Evolutionary conservation across 2,113 vertebrate genomes (phyloP).

Genomic region (Leptobrachium ailaonicum): DNA sequence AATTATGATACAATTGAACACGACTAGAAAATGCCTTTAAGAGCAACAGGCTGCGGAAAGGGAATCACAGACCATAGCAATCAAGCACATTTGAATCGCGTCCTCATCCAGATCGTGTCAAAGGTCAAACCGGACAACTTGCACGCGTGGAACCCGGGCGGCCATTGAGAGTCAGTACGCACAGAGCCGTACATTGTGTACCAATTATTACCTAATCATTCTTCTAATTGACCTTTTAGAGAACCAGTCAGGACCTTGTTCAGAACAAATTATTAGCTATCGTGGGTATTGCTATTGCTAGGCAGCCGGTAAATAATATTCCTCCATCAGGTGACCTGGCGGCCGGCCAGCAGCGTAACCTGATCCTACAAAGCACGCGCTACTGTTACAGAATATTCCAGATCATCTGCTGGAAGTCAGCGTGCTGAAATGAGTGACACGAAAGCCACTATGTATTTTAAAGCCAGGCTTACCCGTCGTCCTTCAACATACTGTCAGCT

Average conservation of each 20-base stretch:
- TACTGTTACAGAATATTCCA: neutral
- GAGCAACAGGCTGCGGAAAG: no score
- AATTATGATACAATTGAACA: no score
- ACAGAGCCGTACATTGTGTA: neutral
- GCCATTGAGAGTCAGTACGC: neutral
- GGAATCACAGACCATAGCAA: no score
- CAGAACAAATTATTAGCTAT: neutral
- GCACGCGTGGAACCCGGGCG: neutral
- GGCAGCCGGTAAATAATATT: neutral
- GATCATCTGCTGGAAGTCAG: neutral
- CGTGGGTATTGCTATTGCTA: neutral
- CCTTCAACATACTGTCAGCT: no score
- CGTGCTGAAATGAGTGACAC: no score
- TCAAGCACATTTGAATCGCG: no score
- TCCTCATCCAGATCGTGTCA: no score
- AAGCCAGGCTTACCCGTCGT: no score
- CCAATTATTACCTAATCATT: no score
- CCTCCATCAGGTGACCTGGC: neutral
- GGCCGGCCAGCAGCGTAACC: neutral
- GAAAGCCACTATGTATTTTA: no score
- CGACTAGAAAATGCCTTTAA: no score
- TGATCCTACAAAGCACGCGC: neutral
- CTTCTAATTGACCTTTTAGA: neutral
- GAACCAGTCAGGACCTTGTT: neutral
- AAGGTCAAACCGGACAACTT: no score